Evolutionary conservation across 2,113 vertebrate genomes (phyloP), one percentile per base, ranked within the genome.

Genomic region (Zapornia atra): DNA sequence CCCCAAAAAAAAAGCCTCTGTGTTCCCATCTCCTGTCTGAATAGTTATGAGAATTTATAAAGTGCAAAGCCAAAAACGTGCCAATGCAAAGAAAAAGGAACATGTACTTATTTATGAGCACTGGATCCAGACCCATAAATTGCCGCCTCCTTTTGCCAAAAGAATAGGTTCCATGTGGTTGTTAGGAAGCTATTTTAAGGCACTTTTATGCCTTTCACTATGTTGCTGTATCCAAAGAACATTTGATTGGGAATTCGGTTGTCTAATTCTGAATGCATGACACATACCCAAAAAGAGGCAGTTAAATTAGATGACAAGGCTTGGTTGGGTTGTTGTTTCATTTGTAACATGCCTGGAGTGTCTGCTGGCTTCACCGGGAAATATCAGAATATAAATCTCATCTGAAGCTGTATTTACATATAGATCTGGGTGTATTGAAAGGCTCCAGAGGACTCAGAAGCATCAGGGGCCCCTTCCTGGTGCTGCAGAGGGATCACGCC

Each of bases 71-170:
- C 89, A 34, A 68, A 54, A 20, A 53, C 22, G 8, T 91, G 93
- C 84, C 91, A 94, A 38, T 5, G 80, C 82, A 78, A 68, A 85
- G 76, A 44, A 82, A 91, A 78, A 79, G 28, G 42, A 92, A 59
- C 51, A 15, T 4, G 57, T 2, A 12, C 25, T 95, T 84, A 76
- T 87, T 72, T 84, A 33, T n/a, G 51, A 88, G 76, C 65, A 10
- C 57, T 26, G 78, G 89, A 65, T 36, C 70, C 94, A 93, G 90
- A 68, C 56, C 85, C 82, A 86, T 79, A 82, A 93, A 88, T 38
- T 60, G 57, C 82, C 53, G 25, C 86, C 53, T 85, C 36, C 48
- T 85, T 72, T 72, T 92, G 93, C 82, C 94, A 96, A 68, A 64
- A 76, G 40, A 77, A 46, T 53, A 51, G 64, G 57, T 84, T 94